Evolutionary conservation across 2,113 vertebrate genomes (phyloP).

Genomic region (Vanacampus margaritifer): DNA sequence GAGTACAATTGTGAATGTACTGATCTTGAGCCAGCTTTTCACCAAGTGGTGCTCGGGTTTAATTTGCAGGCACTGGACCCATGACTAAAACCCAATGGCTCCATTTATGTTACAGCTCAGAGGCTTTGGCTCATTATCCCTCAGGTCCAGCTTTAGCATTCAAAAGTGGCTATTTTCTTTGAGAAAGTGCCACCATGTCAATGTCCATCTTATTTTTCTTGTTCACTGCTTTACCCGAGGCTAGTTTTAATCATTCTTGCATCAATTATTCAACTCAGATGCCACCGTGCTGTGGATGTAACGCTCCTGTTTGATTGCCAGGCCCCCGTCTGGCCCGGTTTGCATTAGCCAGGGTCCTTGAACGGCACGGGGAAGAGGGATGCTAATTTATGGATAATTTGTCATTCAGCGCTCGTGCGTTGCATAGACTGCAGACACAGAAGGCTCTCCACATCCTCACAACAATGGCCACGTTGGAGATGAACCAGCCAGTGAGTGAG

Average conservation of each 20-base stretch:
- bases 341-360: conserved; percentile 31
- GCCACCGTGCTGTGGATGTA: conserved; percentile 29
- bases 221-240: conserved; percentile 18
- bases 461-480: conserved; percentile 47
- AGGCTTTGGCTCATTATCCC: conserved; percentile 22
- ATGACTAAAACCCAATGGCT: conserved; percentile 25
- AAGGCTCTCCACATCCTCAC: conserved; percentile 31
- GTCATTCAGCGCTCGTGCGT: conserved; percentile 50
- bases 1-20: background rate
- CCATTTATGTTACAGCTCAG: conserved; percentile 25
- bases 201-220: conserved; percentile 12
- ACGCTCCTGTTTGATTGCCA: conserved; percentile 39
- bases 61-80: conserved; percentile 23
- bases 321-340: conserved; percentile 14
- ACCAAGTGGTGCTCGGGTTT: conserved; percentile 29
- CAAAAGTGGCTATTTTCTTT: conserved; percentile 10
- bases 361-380: conserved; percentile 28
- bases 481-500: conserved; percentile 24
- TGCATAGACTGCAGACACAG: conserved; percentile 31
- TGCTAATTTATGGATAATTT: conserved; percentile 59
- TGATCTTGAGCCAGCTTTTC: conserved; percentile 14
- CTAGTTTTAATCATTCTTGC: conserved; percentile 25
- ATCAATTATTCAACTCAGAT: conserved; percentile 48
- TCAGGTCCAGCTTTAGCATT: conserved; percentile 17
- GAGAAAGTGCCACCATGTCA: conserved; percentile 5